Conservation (phyloP, 2,888 invertebrate genomes). For the Acanthosoma haemorrhoidale region DNA sequence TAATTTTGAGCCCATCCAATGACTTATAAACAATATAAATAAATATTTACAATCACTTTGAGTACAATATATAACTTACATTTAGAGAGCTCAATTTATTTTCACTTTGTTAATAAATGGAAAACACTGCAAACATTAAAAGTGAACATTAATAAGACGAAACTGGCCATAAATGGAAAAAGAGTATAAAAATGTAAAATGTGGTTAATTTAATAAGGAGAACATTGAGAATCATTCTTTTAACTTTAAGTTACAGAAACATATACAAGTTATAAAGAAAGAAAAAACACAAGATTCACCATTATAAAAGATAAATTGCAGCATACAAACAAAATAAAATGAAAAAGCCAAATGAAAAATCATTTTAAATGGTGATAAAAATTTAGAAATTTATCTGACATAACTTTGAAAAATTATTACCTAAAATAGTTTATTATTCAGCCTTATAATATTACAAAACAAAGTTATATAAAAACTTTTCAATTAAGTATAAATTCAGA, state of each 20-base stretch:
- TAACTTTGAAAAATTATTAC: not conserved
- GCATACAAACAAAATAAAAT: not conserved
- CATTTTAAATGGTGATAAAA: not conserved
- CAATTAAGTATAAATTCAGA: slow-evolving; percentile 15
- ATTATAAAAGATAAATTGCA: not conserved
- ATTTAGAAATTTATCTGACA: no score
- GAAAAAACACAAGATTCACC: not conserved
- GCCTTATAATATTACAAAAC: slow-evolving; percentile 14
- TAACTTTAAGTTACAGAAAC: not conserved
- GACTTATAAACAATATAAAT: not conserved
- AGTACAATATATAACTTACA: not conserved
- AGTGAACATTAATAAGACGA: no score
- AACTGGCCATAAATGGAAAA: no score
- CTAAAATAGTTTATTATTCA: slow-evolving; percentile 11
- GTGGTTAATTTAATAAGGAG: not conserved
- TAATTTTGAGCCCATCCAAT: not conserved
- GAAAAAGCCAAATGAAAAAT: not conserved
- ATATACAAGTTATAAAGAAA: not conserved
- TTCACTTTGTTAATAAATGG: no score
- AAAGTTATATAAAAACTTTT: slow-evolving; percentile 23
- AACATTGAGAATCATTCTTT: not conserved
- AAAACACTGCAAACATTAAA: no score
- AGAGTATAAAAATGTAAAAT: not conserved
- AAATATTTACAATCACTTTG: not conserved
- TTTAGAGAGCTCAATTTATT: not conserved